Evolutionary conservation across 2,888 invertebrate genomes (phyloP).

Genomic region (Adelognathus sp.): DNA sequence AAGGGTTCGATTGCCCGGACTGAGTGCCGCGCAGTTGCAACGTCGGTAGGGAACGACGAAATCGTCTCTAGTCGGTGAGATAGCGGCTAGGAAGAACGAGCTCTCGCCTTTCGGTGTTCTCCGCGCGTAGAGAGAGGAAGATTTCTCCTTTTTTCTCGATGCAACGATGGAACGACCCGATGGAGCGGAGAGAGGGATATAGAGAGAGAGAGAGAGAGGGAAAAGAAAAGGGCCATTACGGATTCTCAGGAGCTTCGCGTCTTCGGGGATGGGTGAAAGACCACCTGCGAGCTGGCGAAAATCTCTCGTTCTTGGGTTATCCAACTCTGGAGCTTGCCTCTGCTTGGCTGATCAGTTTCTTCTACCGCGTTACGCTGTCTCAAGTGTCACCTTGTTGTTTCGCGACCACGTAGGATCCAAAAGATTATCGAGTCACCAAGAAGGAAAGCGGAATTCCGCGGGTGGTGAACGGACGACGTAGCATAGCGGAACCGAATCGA

Average conservation of each 20-base stretch:
- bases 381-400: constrained; percentile 54
- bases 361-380: constrained; percentile 12
- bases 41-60: constrained; percentile 26
- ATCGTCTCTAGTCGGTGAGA: constrained; percentile 56
- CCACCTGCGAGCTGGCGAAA: constrained; percentile 12
- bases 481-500: neutral
- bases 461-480: neutral
- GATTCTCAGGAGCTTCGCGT: constrained; percentile 52
- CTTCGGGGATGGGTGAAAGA: constrained; percentile 32
- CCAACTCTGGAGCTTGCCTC: constrained; percentile 36
- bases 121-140: constrained; percentile 38
- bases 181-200: constrained; percentile 26
- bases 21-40: constrained; percentile 45
- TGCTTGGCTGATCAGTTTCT: constrained; percentile 54
- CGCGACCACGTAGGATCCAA: constrained; percentile 1
- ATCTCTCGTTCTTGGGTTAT: constrained; percentile 42
- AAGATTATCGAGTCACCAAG: constrained; percentile 34
- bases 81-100: constrained; percentile 49
- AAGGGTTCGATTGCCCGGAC: constrained; percentile 59
- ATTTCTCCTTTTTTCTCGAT: constrained; percentile 29
- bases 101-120: constrained; percentile 25
- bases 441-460: constrained; percentile 8
- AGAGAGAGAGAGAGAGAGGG: constrained; percentile 8
- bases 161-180: constrained; percentile 27
- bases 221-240: constrained; percentile 47